A percentile compares a stretch with the other conserved stretches of the same genome.
phyloP scores from a whole-genome alignment of 1,140 invertebrate genomes.

The Cryptotermes secundus region DNA sequence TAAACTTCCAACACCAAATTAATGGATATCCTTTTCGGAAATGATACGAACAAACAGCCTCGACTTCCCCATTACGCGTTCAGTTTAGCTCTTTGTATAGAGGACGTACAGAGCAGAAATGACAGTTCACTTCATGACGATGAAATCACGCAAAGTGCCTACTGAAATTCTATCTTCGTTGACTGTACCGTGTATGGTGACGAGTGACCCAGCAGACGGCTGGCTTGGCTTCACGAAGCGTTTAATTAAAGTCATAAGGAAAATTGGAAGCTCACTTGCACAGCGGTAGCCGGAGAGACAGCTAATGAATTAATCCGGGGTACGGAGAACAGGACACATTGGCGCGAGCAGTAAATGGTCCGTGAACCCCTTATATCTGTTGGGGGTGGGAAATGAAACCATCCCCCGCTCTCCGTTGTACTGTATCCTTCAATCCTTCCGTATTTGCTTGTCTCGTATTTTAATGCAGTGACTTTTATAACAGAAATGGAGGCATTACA shows the following conservation, averaged over 20 bases:
- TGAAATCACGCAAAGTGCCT: no score
- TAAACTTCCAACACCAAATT: no score
- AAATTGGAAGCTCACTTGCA: conserved; percentile 11
- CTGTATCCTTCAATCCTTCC: background rate
- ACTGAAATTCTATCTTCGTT: background rate
- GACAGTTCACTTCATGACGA: no score
- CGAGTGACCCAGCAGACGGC: background rate
- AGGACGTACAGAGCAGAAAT: no score
- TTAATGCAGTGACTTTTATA: background rate
- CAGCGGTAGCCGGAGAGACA: background rate
- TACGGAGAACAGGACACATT: no score
- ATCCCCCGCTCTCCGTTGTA: background rate
- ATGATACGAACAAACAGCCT: no score
- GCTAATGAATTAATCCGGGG: conserved; percentile 3
- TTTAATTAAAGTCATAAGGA: conserved; percentile 18
- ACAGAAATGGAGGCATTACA: background rate
- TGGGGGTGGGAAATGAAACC: no score
- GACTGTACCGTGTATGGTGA: background rate
- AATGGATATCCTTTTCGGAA: no score
- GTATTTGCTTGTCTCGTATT: background rate
- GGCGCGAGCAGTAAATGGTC: conserved; percentile 13
- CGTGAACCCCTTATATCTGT: background rate
- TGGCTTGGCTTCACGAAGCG: background rate
- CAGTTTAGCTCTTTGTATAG: no score
- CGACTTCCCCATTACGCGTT: no score